Conservation (phyloP, 2,797 vertebrate genomes). For the Bradypodion pumilum region DNA sequence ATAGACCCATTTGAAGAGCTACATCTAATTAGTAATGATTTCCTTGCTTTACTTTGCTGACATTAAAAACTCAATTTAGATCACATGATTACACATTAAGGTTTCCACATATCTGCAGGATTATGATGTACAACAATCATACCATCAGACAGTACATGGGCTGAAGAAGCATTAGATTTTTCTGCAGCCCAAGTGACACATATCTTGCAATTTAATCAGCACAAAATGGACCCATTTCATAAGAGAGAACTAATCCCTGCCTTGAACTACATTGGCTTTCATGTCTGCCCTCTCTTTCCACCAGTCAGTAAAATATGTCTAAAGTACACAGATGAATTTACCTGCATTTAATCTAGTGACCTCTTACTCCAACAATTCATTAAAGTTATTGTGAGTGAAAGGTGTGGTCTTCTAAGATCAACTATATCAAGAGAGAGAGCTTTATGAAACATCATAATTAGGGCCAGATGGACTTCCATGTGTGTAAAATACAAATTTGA, state of each 20-base stretch:
- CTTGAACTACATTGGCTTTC: constrained; percentile 54
- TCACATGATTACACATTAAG: constrained; percentile 61
- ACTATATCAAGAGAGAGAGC: constrained; percentile 28
- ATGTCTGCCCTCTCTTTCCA: neutral
- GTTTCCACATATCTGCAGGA: constrained; percentile 61
- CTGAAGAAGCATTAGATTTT: constrained; percentile 41
- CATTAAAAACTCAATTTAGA: constrained; percentile 52
- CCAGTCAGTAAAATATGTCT: constrained; percentile 47
- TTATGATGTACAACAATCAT: constrained; percentile 48
- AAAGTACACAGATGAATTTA: constrained; percentile 34
- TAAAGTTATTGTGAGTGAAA: neutral
- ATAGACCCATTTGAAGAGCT: constrained; percentile 30
- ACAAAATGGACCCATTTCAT: constrained; percentile 50
- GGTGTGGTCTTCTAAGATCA: constrained; percentile 40
- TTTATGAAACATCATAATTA: constrained; percentile 50
- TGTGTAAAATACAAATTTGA: constrained; percentile 14
- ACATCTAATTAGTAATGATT: constrained; percentile 55
- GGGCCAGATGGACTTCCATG: constrained; percentile 5
- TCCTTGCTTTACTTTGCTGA: constrained; percentile 59
- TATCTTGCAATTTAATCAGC: constrained; percentile 65
- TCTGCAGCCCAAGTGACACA: constrained; percentile 63
- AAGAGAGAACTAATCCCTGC: constrained; percentile 57
- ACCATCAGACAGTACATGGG: constrained; percentile 43
- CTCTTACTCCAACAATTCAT: neutral
- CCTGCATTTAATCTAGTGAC: constrained; percentile 44